Conservation (phyloP, 1,140 invertebrate genomes). For the Chironomus striatipennis region DNA sequence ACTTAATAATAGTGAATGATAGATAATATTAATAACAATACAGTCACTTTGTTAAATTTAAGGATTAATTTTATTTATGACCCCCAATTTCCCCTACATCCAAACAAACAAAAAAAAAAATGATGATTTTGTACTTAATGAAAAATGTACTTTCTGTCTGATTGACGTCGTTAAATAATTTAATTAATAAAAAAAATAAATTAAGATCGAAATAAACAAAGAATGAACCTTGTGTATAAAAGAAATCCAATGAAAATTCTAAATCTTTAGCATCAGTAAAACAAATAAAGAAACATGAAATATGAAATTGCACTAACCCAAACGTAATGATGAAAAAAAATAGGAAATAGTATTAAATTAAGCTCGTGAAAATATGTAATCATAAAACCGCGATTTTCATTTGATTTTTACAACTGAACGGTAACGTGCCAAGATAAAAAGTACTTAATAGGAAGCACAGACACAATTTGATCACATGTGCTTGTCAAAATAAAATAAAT, state of each 20-base stretch:
- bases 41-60: neutral
- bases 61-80: neutral
- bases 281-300: neutral
- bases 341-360: neutral
- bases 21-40: neutral
- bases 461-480: neutral
- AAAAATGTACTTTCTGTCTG: neutral
- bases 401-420: neutral
- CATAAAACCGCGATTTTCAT: neutral
- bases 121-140: neutral
- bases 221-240: neutral
- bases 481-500: neutral
- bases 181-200: constrained; percentile 5
- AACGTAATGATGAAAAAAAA: neutral
- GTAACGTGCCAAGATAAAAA: constrained; percentile 1
- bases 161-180: constrained; percentile 7
- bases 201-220: neutral
- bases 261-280: constrained; percentile 13
- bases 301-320: constrained; percentile 4
- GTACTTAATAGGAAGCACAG: neutral
- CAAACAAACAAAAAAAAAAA: too few species aligned
- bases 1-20: constrained; percentile 15
- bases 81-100: too few species aligned
- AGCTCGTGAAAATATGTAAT: constrained; percentile 8
- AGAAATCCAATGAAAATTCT: neutral